Conservation (phyloP, 2,888 invertebrate genomes). For the Hesperia comma region DNA sequence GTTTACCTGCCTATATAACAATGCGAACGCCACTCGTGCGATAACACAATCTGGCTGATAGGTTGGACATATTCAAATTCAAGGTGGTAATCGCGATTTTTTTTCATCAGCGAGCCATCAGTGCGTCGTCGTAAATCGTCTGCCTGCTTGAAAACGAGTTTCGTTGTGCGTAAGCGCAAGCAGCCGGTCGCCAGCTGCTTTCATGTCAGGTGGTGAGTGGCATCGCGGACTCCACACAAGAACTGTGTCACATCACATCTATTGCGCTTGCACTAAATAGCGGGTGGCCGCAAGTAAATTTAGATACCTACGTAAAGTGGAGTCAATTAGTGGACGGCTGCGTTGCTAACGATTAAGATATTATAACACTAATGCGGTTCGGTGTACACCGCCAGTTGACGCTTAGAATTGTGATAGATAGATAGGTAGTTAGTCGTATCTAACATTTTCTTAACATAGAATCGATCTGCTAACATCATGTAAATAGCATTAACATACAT, state of each 20-base stretch:
- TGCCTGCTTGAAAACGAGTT: constrained; percentile 76
- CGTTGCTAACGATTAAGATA: constrained; percentile 28
- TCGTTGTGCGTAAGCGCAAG: constrained; percentile 69
- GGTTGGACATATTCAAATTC: constrained; percentile 21
- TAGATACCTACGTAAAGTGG: constrained; percentile 37
- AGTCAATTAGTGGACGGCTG: constrained; percentile 36
- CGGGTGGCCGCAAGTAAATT: constrained; percentile 36
- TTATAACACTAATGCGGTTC: constrained; percentile 4
- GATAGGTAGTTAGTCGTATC: not conserved
- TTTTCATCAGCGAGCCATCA: constrained; percentile 45
- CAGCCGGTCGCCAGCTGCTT: constrained; percentile 77
- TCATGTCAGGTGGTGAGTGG: constrained; percentile 78
- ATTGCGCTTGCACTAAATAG: constrained; percentile 43
- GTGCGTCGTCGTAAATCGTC: constrained; percentile 68
- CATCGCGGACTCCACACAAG: constrained; percentile 63
- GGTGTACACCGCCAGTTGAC: not conserved
- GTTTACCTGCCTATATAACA: constrained; percentile 30
- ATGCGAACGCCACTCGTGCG: constrained; percentile 29
- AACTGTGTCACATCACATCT: constrained; percentile 43
- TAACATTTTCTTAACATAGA: too few relatives aligned
- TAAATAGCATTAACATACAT: not conserved
- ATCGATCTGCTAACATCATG: too few relatives aligned
- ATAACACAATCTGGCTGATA: constrained; percentile 35
- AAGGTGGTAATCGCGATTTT: constrained; percentile 34
- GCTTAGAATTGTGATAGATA: not conserved